Evolutionary conservation across 2,888 invertebrate genomes (phyloP).

Genomic region (Cosmopolites sordidus): DNA sequence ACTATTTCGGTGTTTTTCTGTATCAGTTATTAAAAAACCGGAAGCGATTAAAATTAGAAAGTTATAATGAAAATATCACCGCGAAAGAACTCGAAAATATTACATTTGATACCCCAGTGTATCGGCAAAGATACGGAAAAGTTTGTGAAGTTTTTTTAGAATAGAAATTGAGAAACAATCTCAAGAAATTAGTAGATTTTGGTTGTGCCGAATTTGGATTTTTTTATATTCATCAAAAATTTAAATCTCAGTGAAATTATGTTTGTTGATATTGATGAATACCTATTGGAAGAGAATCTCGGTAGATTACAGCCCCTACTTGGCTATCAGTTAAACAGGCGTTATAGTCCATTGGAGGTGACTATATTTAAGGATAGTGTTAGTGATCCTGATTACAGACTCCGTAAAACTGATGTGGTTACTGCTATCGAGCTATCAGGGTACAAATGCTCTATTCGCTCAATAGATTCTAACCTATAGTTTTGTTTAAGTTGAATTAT

Average conservation of each 20-base stretch:
- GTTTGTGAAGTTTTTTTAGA: conserved; percentile 61
- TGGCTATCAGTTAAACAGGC: conserved; percentile 56
- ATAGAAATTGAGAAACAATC: conserved; percentile 55
- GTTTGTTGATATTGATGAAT: conserved; percentile 69
- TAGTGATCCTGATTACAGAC: conserved; percentile 62
- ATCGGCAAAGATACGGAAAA: conserved; percentile 67
- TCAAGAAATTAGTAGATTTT: conserved; percentile 70
- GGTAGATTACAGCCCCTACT: conserved; percentile 50
- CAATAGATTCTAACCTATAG: too few relatives aligned
- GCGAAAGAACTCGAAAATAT: conserved; percentile 51
- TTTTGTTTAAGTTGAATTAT: too few relatives aligned
- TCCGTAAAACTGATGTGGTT: conserved; percentile 72
- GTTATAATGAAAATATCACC: neutral
- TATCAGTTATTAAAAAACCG: conserved; percentile 25
- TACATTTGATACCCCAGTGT: conserved; percentile 73
- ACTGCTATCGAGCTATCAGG: conserved; percentile 79
- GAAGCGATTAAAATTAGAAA: conserved; percentile 23
- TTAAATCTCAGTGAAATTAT: conserved; percentile 62
- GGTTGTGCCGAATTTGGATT: conserved; percentile 81
- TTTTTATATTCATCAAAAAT: conserved; percentile 64
- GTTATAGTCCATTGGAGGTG: conserved; percentile 55
- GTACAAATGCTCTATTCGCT: neutral
- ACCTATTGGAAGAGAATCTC: conserved; percentile 49
- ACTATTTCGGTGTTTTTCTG: conserved; percentile 26
- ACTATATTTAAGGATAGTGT: conserved; percentile 73